Conservation (phyloP, 2,888 invertebrate genomes). For the Cheilosia grossa region DNA sequence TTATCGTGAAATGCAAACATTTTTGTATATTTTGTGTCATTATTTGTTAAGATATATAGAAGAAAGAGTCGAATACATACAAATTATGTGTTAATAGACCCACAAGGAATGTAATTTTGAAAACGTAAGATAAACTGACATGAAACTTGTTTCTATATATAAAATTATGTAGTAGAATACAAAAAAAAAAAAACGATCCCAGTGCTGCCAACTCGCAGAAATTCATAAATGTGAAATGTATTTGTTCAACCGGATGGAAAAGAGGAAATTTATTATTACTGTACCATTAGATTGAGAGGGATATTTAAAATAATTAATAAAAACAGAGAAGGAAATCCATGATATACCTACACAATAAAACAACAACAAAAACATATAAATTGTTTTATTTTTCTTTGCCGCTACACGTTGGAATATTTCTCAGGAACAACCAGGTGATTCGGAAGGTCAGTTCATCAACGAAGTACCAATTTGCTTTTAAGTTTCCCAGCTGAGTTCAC, state of each 20-base stretch:
- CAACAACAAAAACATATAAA: constrained; percentile 26
- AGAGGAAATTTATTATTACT: constrained; percentile 32
- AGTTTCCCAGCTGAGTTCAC: too few species aligned
- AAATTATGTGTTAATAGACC: constrained; percentile 48
- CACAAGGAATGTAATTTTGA: constrained; percentile 8
- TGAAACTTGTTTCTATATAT: constrained; percentile 54
- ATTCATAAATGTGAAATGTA: constrained; percentile 30
- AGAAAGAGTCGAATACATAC: constrained; percentile 32
- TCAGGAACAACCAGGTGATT: too few species aligned
- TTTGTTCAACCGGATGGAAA: constrained; percentile 54
- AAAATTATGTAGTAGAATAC: not conserved
- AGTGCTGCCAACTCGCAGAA: constrained; percentile 15
- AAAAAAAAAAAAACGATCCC: constrained; percentile 1
- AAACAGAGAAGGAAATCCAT: constrained; percentile 20
- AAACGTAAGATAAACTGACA: constrained; percentile 53
- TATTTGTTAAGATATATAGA: constrained; percentile 50
- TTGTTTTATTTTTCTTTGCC: constrained; percentile 3
- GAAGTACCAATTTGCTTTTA: too few species aligned
- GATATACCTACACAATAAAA: constrained; percentile 49
- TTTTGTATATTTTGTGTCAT: constrained; percentile 39
- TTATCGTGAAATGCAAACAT: constrained; percentile 42
- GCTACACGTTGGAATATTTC: too few species aligned
- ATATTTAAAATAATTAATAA: constrained; percentile 26
- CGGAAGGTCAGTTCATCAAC: too few species aligned
- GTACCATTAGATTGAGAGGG: constrained; percentile 49